Evolutionary conservation across 2,888 invertebrate genomes (phyloP).

Genomic region (Eurytoma adleriae): DNA sequence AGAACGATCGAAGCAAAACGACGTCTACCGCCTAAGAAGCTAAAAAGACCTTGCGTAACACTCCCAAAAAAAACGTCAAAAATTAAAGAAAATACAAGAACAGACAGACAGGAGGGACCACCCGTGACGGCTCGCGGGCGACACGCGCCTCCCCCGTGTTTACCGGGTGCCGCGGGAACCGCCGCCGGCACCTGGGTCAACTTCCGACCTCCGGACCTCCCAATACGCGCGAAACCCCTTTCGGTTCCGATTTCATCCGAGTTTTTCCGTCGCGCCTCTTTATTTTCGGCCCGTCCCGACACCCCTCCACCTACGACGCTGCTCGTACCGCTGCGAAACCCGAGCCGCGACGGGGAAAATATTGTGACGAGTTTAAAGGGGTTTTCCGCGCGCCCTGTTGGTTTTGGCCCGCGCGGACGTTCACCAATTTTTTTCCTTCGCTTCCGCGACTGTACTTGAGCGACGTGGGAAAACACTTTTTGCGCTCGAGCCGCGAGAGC

Average conservation of each 20-base stretch:
- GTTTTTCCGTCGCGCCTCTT: conserved; percentile 36
- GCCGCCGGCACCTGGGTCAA: conserved; percentile 70
- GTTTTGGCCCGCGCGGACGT: conserved; percentile 11
- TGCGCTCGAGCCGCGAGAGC: not conserved
- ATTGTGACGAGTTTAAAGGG: conserved; percentile 47
- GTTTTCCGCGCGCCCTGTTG: conserved; percentile 24
- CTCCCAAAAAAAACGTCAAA: not conserved
- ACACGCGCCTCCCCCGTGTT: conserved; percentile 14
- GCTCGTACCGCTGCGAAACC: conserved; percentile 33
- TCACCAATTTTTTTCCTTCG: conserved; percentile 5
- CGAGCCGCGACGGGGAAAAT: conserved; percentile 47
- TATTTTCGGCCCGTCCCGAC: conserved; percentile 16
- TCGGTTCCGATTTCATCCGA: conserved; percentile 53
- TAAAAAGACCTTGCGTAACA: not conserved
- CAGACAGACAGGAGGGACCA: conserved; percentile 30
- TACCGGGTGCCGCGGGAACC: conserved; percentile 39
- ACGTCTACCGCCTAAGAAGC: not conserved
- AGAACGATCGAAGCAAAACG: no score
- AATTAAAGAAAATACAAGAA: not conserved
- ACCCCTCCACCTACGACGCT: not conserved
- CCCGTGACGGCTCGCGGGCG: conserved; percentile 28
- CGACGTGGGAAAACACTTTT: not conserved
- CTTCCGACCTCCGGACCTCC: conserved; percentile 70
- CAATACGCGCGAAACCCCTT: conserved; percentile 64
- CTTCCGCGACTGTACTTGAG: not conserved